phyloP scores from a whole-genome alignment of 1,140 invertebrate genomes.

The Drosophila pseudoananassae region DNA sequence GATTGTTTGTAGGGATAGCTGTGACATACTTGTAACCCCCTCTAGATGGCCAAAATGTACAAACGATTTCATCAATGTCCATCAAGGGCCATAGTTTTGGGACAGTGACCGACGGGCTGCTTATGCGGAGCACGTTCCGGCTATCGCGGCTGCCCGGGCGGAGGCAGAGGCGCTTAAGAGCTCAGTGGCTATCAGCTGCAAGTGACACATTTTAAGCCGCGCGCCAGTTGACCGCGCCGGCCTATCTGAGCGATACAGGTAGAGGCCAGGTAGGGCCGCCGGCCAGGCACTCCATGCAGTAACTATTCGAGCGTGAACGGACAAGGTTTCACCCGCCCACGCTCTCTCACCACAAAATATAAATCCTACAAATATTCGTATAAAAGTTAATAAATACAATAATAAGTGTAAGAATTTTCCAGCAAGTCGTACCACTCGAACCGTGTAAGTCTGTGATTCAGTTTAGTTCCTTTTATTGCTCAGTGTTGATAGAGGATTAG shows the following conservation, averaged over 20 bases:
- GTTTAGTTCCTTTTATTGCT: slow-evolving; percentile 19
- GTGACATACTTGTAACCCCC: slow-evolving; percentile 20
- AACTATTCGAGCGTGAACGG: slow-evolving; percentile 50
- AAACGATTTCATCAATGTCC: slow-evolving; percentile 55
- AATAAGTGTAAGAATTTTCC: background rate
- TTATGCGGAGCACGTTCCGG: slow-evolving; percentile 33
- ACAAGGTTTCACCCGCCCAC: slow-evolving; percentile 25
- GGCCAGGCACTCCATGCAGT: slow-evolving; percentile 21
- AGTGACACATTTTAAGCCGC: slow-evolving; percentile 34
- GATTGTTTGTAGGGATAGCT: background rate
- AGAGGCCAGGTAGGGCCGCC: slow-evolving; percentile 17
- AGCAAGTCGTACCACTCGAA: background rate
- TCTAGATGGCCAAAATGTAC: slow-evolving; percentile 27
- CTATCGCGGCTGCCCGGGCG: slow-evolving; percentile 30
- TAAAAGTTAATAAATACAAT: slow-evolving; percentile 3
- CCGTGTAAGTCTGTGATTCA: slow-evolving; percentile 33
- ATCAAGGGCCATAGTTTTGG: slow-evolving; percentile 18
- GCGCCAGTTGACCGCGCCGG: background rate
- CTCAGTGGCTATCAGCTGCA: slow-evolving; percentile 49
- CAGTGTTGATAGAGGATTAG: slow-evolving; percentile 23
- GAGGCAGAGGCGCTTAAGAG: slow-evolving; percentile 34
- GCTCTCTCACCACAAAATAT: background rate
- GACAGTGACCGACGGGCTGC: background rate
- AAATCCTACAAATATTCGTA: slow-evolving; percentile 7
- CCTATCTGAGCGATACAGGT: background rate